Evolutionary conservation across 2,888 invertebrate species (phyloP).

Genomic region (Drosophila tripunctata): DNA sequence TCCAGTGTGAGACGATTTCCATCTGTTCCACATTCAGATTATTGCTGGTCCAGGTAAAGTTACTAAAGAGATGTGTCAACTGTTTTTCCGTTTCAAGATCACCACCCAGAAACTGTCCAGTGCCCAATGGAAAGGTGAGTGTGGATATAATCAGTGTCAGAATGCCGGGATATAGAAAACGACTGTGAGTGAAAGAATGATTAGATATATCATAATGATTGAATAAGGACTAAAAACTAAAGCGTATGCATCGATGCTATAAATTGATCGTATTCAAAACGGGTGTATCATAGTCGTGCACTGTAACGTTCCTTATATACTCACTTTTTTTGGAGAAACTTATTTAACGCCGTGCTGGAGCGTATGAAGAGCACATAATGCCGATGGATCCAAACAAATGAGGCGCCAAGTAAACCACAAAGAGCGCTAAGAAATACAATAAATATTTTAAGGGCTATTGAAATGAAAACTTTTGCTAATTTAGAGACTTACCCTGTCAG

Average conservation of each 20-base stretch:
- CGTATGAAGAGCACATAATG: conserved; percentile 97
- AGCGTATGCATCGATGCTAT: no score
- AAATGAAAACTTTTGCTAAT: not conserved
- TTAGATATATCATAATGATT: not conserved
- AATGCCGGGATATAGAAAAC: conserved; percentile 97
- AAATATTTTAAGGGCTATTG: not conserved
- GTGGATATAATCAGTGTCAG: conserved; percentile 93
- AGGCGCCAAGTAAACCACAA: conserved; percentile 93
- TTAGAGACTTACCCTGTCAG: conserved; percentile 90
- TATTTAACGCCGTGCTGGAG: conserved; percentile 94
- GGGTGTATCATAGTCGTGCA: no score
- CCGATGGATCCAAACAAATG: conserved; percentile 96
- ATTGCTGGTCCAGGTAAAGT: conserved; percentile 96
- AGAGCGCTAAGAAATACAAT: conserved; percentile 8
- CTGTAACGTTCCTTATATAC: no score
- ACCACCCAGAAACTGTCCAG: conserved; percentile 96
- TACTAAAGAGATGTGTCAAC: conserved; percentile 93
- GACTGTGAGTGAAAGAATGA: conserved; percentile 89
- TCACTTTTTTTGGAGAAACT: conserved; percentile 97
- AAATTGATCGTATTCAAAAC: no score
- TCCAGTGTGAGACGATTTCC: conserved; percentile 94
- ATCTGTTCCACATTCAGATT: conserved; percentile 92
- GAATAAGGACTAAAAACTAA: not conserved
- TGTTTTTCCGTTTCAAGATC: conserved; percentile 91
- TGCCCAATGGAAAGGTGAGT: conserved; percentile 95